These are phyloP conservation scores for Pampus argenteus DNA, from an alignment of 2,797 vertebrate genomes.

Conservation along the genomic window DNA sequence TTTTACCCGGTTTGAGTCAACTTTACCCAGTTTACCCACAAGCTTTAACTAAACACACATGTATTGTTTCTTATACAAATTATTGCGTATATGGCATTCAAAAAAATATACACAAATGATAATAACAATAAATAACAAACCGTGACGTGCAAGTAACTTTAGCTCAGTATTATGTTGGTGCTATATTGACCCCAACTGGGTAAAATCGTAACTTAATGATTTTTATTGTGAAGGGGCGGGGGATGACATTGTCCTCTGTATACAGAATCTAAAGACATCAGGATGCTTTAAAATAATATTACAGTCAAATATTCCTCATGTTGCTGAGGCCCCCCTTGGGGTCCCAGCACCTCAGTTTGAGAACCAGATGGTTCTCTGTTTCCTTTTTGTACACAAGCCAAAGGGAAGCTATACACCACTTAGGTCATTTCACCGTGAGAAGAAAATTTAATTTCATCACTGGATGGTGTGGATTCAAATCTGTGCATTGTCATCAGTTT, in stretches of 20 bases:
- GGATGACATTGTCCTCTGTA: background rate
- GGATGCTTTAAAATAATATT: background rate
- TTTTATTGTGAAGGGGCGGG: no score
- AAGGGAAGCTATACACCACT: conserved; percentile 41
- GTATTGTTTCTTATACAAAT: no score
- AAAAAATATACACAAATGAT: no score
- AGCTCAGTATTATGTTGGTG: no score
- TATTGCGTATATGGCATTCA: no score
- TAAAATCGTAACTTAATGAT: no score
- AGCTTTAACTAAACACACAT: no score
- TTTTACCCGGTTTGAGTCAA: no score
- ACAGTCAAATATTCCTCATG: background rate
- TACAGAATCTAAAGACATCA: background rate
- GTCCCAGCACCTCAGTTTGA: conserved; percentile 6
- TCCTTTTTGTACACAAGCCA: background rate
- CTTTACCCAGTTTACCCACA: no score
- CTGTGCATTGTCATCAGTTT: conserved; percentile 64
- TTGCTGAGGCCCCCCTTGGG: background rate
- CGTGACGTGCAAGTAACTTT: no score
- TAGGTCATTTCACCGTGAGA: conserved; percentile 43
- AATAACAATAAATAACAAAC: no score
- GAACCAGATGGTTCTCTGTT: conserved; percentile 2
- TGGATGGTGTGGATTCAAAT: conserved; percentile 61
- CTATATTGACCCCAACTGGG: background rate
- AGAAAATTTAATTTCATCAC: conserved; percentile 63